Evolutionary conservation across 2,113 vertebrate species (phyloP).

Genomic region (Malurus melanocephalus): DNA sequence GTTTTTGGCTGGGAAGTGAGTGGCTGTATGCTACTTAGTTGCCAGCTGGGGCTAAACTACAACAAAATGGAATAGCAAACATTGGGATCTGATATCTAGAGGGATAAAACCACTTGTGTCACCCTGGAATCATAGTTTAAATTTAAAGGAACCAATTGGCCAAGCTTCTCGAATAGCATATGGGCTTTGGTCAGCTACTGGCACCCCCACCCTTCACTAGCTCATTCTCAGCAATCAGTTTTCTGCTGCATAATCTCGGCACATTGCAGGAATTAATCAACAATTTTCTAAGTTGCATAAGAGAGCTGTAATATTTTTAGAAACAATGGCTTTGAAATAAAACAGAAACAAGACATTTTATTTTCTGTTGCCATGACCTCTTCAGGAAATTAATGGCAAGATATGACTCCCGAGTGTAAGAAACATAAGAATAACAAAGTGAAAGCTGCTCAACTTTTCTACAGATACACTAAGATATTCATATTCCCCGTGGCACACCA

Average conservation of each 20-base stretch:
- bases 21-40: neutral
- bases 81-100: neutral
- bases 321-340: neutral
- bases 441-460: neutral
- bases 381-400: neutral
- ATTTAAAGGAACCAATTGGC: neutral
- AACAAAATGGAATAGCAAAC: neutral
- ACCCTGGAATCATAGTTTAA: neutral
- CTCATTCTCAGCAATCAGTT: neutral
- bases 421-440: neutral
- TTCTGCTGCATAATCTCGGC: neutral
- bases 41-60: neutral
- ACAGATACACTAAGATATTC: neutral
- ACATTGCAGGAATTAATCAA: neutral
- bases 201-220: neutral
- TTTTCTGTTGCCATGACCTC: neutral
- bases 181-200: neutral
- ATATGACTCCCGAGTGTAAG: neutral
- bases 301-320: neutral
- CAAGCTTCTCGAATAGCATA: neutral
- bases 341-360: neutral
- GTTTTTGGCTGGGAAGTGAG: neutral
- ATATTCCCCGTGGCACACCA: conserved; percentile 59
- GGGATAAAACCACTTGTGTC: neutral
- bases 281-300: neutral